Percentiles rank a stretch among this genome's conserved stretches.
Evolutionary conservation across 2,888 invertebrate genomes (phyloP).

Genomic region (Metacarcinus magister): DNA sequence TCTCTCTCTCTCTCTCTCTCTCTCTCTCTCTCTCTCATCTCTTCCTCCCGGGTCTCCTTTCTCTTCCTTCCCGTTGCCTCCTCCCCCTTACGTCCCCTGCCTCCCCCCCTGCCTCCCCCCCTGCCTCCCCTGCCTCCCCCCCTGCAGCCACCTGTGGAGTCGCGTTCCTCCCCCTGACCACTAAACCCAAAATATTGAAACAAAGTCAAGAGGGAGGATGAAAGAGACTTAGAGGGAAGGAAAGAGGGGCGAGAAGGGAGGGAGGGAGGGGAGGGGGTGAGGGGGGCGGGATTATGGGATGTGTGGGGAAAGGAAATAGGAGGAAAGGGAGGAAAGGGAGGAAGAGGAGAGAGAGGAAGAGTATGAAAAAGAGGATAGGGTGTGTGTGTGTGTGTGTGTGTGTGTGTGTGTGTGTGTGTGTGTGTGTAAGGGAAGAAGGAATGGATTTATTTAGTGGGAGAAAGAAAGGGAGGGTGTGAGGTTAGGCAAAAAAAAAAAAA

Average conservation of each 20-base stretch:
- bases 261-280: neutral
- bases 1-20: neutral
- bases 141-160: conserved; percentile 54
- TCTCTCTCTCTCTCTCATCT: conserved; percentile 22
- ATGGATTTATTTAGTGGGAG: neutral
- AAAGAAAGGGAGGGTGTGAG: neutral
- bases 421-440: neutral
- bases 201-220: conserved; percentile 72
- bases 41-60: neutral
- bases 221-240: conserved; percentile 47
- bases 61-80: neutral
- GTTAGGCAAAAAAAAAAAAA: no score
- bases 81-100: neutral
- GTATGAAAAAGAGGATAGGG: neutral
- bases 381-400: neutral
- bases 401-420: neutral
- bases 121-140: neutral
- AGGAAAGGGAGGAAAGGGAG: neutral
- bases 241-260: neutral
- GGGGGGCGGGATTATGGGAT: neutral
- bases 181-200: conserved; percentile 77
- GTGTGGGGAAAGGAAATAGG: neutral
- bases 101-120: neutral
- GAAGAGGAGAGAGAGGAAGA: neutral
- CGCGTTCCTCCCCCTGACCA: conserved; percentile 61